Evolutionary conservation across 2,113 vertebrate species (phyloP), one percentile per base, ranked within the genome.

Genomic region (Morone saxatilis): DNA sequence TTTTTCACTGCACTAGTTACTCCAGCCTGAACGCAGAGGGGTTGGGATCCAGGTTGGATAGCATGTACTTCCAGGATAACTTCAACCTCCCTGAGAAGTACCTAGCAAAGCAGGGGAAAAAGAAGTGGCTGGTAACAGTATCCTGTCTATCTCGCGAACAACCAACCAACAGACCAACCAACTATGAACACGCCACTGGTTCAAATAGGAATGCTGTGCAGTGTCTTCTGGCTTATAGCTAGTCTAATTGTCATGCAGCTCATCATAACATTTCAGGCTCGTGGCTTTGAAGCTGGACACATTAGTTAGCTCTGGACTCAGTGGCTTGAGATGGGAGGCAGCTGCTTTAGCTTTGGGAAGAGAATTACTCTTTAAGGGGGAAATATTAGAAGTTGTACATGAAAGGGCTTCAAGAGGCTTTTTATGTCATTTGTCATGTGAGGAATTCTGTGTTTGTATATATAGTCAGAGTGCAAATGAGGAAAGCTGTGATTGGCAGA

Each of bases 191-290:
- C n/a, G 14, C 8, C 40, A n/a, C 59, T 43, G 50, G 50, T 67
- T 76, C 19, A 41, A 22, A 50, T n/a, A 9, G 8, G 48, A 25
- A 54, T 3, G 14, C n/a, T 75, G 11, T 7, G 14, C 12, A 4
- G 43, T 53, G 19, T 74, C 66, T 71, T 57, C 47, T 54, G 19
- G 66, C 65, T 68, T 54, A 60, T 48, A 57, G 56, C 59, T 45
- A 1, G 4, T 63, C 59, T 82, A 87, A 83, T 85, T 88, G 83
- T 66, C 53, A 71, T 69, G 31, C 68, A 41, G 80, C 78, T 92
- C 74, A 69, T 89, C 80, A 76, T 83, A 84, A 76, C 59, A 25
- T 82, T 20, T 74, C 11, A 57, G 69, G 40, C 48, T 38, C n/a
- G 40, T 60, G 54, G 67, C 53, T 88, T 85, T 85, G 61, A 78